These are phyloP conservation scores for Peromyscus aztecus DNA, from an alignment of 2,797 vertebrate species.

Conservation along the genomic window DNA sequence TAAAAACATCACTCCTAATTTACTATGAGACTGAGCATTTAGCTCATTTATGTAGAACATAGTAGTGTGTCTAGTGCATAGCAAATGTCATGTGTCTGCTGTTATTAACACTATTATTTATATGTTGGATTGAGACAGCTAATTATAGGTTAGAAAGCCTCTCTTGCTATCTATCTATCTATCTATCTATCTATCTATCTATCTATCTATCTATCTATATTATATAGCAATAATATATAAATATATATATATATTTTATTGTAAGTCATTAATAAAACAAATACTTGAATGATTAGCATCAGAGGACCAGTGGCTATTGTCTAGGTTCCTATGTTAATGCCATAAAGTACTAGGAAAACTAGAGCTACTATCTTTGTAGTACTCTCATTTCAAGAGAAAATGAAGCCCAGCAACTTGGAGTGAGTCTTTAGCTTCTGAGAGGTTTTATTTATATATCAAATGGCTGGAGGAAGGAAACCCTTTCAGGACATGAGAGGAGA, in stretches of 20 bases:
- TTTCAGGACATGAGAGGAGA: not conserved
- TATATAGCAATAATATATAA: not conserved
- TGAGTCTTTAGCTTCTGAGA: not conserved
- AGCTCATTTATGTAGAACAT: not conserved
- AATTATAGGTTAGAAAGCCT: not conserved
- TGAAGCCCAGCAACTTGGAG: not conserved
- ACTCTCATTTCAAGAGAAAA: slow-evolving; percentile 19
- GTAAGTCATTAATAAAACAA: not conserved
- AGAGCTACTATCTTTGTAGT: not conserved
- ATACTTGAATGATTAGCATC: not conserved
- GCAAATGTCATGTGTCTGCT: not conserved
- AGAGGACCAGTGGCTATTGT: not conserved
- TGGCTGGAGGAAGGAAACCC: not conserved
- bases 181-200: no score
- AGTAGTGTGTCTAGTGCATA: not conserved
- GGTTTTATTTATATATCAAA: not conserved
- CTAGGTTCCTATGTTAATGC: not conserved
- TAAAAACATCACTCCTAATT: not conserved
- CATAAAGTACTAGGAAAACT: not conserved
- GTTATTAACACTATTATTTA: slow-evolving; percentile 23
- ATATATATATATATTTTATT: not conserved
- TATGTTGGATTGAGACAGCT: not conserved
- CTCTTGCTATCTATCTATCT: not conserved
- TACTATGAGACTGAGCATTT: not conserved
- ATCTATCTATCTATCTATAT: no score